A percentile compares a stretch with the other conserved stretches of the same genome.
phyloP scores from a whole-genome alignment of 1,140 invertebrate genomes.

The Heliconius nattereri region DNA sequence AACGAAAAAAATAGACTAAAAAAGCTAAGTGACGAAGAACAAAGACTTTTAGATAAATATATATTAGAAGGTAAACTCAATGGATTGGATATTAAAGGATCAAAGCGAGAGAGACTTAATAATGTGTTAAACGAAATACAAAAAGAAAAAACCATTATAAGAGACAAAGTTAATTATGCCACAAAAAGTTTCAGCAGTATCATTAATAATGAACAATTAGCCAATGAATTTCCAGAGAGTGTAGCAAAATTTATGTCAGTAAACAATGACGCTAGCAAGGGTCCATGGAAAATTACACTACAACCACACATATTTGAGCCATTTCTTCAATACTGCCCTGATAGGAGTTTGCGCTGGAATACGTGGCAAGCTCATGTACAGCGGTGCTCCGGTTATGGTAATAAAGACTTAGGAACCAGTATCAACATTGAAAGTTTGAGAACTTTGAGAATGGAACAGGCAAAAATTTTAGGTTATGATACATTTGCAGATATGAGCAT shows the following conservation, averaged over 20 bases:
- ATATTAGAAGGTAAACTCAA: conserved; percentile 90
- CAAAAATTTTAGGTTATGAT: conserved; percentile 89
- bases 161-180: conserved; percentile 83
- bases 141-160: conserved; percentile 82
- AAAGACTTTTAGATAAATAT: conserved; percentile 88
- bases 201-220: conserved; percentile 84
- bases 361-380: conserved; percentile 89
- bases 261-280: conserved; percentile 84
- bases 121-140: conserved; percentile 77
- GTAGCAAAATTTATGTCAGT: conserved; percentile 85
- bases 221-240: conserved; percentile 88
- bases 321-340: conserved; percentile 92
- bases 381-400: conserved; percentile 85
- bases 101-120: conserved; percentile 76
- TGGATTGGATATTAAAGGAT: conserved; percentile 83
- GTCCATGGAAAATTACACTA: conserved; percentile 90
- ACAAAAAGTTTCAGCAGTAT: conserved; percentile 85
- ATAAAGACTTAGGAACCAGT: conserved; percentile 87
- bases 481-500: conserved; percentile 93
- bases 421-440: conserved; percentile 90
- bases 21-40: conserved; percentile 85
- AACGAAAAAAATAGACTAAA: conserved; percentile 82
- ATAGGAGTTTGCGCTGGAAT: conserved; percentile 88
- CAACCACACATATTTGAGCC: conserved; percentile 86
- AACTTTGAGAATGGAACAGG: conserved; percentile 85